Evolutionary conservation across 1,140 invertebrate genomes (phyloP).

Genomic region (Drosophila asahinai): DNA sequence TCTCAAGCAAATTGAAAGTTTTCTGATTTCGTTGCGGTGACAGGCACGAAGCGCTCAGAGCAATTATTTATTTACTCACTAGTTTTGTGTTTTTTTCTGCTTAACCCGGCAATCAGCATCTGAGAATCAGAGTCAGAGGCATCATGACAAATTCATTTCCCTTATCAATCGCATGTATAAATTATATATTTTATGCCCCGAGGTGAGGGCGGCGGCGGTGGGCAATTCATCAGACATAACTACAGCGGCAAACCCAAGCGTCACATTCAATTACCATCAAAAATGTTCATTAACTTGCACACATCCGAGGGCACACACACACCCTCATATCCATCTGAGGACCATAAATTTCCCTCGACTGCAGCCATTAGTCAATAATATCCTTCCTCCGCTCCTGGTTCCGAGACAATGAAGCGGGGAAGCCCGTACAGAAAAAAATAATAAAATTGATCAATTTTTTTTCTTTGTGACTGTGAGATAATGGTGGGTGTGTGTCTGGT

Average conservation of each 20-base stretch:
- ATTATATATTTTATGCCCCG: conserved; percentile 37
- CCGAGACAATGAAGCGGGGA: conserved; percentile 40
- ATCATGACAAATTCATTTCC: conserved; percentile 47
- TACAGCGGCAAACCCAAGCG: conserved; percentile 37
- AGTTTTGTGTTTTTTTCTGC: conserved; percentile 1
- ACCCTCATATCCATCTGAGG: conserved; percentile 19
- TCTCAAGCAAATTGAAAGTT: conserved; percentile 28
- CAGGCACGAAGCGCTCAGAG: conserved; percentile 20
- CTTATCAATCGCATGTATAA: conserved; percentile 43
- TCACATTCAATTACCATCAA: conserved; percentile 56
- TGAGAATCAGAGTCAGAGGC: conserved; percentile 27
- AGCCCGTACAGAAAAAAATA: conserved; percentile 14
- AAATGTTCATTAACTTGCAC: conserved; percentile 53
- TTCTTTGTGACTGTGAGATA: conserved; percentile 10
- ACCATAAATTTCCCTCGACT: conserved; percentile 51
- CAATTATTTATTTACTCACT: conserved; percentile 39
- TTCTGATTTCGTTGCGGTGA: conserved; percentile 23
- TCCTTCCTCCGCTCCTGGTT: conserved; percentile 25
- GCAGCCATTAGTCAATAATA: conserved; percentile 56
- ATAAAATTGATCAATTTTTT: conserved; percentile 25
- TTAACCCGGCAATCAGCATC: conserved; percentile 36
- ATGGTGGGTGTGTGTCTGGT: conserved; percentile 5
- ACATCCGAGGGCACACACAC: conserved; percentile 1
- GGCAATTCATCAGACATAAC: conserved; percentile 41
- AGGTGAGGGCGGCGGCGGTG: background rate